Evolutionary conservation across 2,888 invertebrate genomes (phyloP), one percentile per base, ranked within the genome.

Genomic region (Apotomis betuletana): DNA sequence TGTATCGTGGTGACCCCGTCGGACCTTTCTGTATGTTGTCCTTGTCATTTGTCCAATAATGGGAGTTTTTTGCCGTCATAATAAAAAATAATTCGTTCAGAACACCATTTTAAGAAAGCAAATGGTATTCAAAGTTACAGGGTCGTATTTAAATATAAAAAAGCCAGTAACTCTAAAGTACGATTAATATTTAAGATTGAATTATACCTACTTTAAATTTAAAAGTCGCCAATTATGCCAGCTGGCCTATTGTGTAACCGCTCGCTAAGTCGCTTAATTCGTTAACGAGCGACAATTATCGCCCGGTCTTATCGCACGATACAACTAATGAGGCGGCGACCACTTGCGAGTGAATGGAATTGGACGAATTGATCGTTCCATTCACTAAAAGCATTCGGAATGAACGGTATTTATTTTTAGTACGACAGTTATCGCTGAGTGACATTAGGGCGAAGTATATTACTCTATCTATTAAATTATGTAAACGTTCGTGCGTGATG

Each of bases 341-440:
- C 44, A 38, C 44, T 51, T 13, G 52, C 8, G 41, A 61, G 52
- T 54, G 70, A 70, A 70, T 70, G 70, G 38, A 68, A 64, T 60
- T 57, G 60, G 60, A 67, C 38, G 70, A 71, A 57, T 67, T 55
- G 67, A 67, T 67, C 67, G 51, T 49, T 61, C 57, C 70, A 71
- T 71, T 71, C 70, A 71, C 61, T 71, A 67, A 71, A 67, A 67
- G 71, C 71, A 67, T 70, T 67, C 61, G 15, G 49, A 71, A 67
- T 71, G 51, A 61, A 52, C 54, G 52, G 44, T 36, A 49, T 49
- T 49, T 67, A 62, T 67, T 62, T 67, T 54, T 36, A 58, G 57
- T 55, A 60, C 27, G 44, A 13, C 51, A 27, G 55, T 55, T 70
- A 51, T 67, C 68, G 68, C 46, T 61, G 68, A 44, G 38, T 12